Evolutionary conservation across 2,888 invertebrate species (phyloP), one percentile per base, ranked within the genome.

Genomic region (Acleris literana): DNA sequence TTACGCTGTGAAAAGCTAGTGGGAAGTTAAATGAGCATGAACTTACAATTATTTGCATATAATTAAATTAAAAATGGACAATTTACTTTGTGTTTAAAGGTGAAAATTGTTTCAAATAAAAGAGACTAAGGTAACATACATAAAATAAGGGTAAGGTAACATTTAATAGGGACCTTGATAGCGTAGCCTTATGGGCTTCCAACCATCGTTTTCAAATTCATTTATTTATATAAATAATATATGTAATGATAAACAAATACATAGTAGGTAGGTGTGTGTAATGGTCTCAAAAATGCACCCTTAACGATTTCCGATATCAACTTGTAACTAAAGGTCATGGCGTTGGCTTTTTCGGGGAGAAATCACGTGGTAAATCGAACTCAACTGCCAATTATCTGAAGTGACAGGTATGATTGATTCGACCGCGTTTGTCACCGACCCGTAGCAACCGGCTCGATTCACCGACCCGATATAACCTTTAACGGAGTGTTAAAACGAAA

Each of bases 21-120:
- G 64, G 64, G 59, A 43, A 43, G 55, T 60, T 51, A 55, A 65
- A 65, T 60, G 60, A 55, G 55, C 60, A 55, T 55, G 29, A 55
- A 64, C 55, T 49, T 29, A 25, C 48, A 39, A 54, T 64, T 64
- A 33, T 48, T 9, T 49, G 49, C 46, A 62, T 5, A 17, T 59
- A 49, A 59, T 16, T 59, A 49, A 49, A 57, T 57, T 48, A 46
- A 17, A 4, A 29, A 48, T 29, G 9, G 6, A 9, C n/a, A 2
- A 25, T 29, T 22, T 20, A 52, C 44, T 9, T 44, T 44, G 5
- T 22, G 9, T 33, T 33, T 33, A 33, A 29, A n/a, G n/a, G n/a
- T n/a, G n/a, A n/a, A n/a, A n/a, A n/a, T n/a, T n/a, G n/a, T n/a
- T n/a, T n/a, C n/a, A n/a, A n/a, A n/a, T n/a, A n/a, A n/a, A n/a